Evolutionary conservation across 2,888 invertebrate species (phyloP).

Genomic region (Himalopsyche tibetana): DNA sequence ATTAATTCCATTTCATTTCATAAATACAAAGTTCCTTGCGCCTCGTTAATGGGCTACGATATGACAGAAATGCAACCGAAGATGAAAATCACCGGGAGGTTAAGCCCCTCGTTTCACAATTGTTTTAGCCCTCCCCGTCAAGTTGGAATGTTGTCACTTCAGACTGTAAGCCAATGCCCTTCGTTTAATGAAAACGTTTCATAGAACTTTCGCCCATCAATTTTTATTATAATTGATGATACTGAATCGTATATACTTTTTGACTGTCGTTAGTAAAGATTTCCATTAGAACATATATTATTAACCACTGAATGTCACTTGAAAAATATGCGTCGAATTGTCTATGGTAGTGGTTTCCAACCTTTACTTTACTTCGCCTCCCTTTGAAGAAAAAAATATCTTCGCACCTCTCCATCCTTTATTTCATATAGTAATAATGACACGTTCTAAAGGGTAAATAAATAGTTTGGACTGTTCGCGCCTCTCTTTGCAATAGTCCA

Average conservation of each 20-base stretch:
- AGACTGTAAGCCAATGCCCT: conserved; percentile 7
- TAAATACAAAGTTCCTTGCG: conserved; percentile 20
- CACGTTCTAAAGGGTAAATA: no score
- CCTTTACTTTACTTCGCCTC: no score
- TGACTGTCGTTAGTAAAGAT: no score
- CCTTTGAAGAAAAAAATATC: no score
- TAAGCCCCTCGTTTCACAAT: not conserved
- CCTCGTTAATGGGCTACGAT: conserved; percentile 8
- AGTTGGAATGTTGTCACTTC: conserved; percentile 18
- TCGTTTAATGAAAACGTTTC: not conserved
- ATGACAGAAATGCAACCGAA: conserved; percentile 32
- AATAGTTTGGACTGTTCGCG: no score
- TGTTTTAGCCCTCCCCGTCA: not conserved
- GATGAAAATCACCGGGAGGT: conserved; percentile 22
- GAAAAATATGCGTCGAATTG: no score
- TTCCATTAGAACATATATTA: no score
- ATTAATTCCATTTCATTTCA: conserved; percentile 38
- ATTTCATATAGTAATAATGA: no score
- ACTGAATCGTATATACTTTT: not conserved
- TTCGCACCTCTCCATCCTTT: no score
- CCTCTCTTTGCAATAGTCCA: no score
- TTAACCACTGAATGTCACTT: no score
- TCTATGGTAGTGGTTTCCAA: no score
- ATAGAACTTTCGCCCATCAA: not conserved
- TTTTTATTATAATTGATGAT: not conserved